Evolutionary conservation across 2,888 invertebrate genomes (phyloP), one percentile per base, ranked within the genome.

Genomic region (Endomychus coccineus): DNA sequence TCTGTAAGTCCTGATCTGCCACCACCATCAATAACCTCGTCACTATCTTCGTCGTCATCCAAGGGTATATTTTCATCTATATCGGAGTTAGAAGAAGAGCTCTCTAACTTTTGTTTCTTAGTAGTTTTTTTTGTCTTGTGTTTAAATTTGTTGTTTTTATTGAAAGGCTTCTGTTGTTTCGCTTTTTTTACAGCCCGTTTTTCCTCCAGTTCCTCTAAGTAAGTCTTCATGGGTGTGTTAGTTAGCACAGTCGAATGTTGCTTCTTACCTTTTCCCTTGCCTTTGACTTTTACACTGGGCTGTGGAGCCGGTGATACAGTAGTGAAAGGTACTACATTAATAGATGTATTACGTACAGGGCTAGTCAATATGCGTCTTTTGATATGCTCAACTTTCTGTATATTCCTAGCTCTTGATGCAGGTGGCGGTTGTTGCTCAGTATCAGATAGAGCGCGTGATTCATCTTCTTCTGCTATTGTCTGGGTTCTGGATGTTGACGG

Each of bases 401-500:
- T 24, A 11, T n/a, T 24, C 3, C 11, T n/a, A n/a, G n/a, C n/a
- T 24, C 3, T 24, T 6, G 24, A 24, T n/a, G 24, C 11, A 10
- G 24, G 11, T 24, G 24, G 24, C n/a, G 11, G 24, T 24, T 10
- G 11, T 24, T 24, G 24, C 4, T 10, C n/a, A n/a, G 19, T 6
- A 19, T 19, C 7, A n/a, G 4, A 24, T 24, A 4, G 10, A 6
- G n/a, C 11, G 11, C 11, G 10, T 24, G 24, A 11, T 24, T 24
- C 5, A 10, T n/a, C 10, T 10, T 24, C 11, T 24, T 11, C n/a
- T 4, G 24, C 3, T 10, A n/a, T 4, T 6, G 4, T 24, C n/a
- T 24, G 5, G 24, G 11, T 24, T 24, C 24, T 11, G n/a, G 24
- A 24, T 4, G 24, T 24, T 6, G 24, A 24, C n/a, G 24, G 24